Conservation (phyloP, 2,797 vertebrate genomes). For the Manis pentadactyla region DNA sequence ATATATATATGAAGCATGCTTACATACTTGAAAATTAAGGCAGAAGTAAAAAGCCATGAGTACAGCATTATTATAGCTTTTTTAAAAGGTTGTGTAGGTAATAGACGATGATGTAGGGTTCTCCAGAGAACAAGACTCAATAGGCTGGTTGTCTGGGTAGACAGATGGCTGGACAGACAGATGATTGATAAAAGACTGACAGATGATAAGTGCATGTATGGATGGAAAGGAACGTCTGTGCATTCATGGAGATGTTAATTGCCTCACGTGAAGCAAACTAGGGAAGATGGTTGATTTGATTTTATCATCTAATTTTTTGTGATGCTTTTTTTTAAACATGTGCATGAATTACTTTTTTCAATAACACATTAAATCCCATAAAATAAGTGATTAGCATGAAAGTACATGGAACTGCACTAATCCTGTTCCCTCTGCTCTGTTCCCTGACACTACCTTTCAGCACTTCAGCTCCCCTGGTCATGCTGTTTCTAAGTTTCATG, state of each 20-base stretch:
- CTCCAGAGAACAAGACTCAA: background rate
- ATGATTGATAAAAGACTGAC: background rate
- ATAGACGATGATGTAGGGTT: background rate
- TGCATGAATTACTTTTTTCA: background rate
- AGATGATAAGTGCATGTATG: background rate
- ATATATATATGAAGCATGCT: background rate
- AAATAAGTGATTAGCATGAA: background rate
- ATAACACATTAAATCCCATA: background rate
- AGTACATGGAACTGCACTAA: background rate
- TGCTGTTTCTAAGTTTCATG: background rate
- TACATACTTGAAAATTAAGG: background rate
- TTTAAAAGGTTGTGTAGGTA: background rate
- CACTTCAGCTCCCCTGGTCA: background rate
- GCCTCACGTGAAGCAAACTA: background rate
- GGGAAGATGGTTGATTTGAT: fast-evolving
- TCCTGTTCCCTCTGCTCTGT: background rate
- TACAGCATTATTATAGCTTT: background rate
- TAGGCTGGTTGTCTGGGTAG: background rate
- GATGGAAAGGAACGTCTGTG: background rate
- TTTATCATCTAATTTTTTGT: background rate
- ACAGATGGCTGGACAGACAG: background rate
- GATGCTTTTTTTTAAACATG: background rate
- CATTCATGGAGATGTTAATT: background rate
- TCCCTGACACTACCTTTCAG: background rate
- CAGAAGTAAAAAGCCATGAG: background rate